Evolutionary conservation across 2,113 vertebrate genomes (phyloP).

Genomic region (Camelus dromedarius): DNA sequence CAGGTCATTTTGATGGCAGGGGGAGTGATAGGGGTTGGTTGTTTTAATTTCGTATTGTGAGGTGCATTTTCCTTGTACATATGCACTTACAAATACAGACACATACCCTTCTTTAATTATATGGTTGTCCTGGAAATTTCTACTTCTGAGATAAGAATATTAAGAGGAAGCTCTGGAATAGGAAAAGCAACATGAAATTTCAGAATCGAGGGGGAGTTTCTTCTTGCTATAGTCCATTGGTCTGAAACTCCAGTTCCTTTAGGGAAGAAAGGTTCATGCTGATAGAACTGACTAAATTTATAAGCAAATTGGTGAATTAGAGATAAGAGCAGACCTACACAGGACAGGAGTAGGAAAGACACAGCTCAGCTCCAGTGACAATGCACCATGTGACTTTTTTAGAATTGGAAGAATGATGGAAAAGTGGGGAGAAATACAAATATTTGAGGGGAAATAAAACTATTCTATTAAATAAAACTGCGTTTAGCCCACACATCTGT

Average conservation of each 20-base stretch:
- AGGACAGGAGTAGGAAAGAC: neutral
- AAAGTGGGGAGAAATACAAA: neutral
- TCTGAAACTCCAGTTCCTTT: neutral
- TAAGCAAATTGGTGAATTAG: neutral
- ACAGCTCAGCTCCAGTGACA: neutral
- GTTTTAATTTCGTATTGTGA: neutral
- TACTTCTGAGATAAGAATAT: neutral
- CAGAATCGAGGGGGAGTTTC: neutral
- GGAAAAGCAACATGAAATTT: neutral
- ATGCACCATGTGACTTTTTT: neutral
- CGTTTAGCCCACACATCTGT: neutral
- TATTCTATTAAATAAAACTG: neutral
- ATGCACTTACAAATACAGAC: neutral
- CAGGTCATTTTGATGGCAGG: neutral
- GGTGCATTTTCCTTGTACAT: neutral
- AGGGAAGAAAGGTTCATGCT: rapidly evolving
- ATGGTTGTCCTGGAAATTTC: neutral
- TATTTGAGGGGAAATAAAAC: neutral
- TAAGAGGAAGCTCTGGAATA: neutral
- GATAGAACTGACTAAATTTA: neutral
- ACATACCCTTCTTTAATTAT: neutral
- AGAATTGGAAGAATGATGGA: neutral
- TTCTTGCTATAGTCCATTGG: neutral
- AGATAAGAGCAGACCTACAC: neutral
- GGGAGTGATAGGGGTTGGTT: rapidly evolving